phyloP scores from a whole-genome alignment of 2,888 invertebrate species.

The Cetonia aurata region DNA sequence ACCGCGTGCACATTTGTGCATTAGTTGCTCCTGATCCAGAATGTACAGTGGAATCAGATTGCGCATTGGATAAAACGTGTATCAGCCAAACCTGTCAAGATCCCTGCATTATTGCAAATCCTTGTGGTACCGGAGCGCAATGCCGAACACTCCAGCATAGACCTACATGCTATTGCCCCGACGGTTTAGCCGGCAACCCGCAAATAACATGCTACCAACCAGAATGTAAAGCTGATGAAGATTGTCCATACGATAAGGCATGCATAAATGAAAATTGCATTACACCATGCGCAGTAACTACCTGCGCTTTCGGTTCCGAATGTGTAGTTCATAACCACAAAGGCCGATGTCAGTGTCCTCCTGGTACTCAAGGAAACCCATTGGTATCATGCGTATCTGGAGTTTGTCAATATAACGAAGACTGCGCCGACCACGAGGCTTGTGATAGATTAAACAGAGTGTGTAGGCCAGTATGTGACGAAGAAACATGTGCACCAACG shows the following conservation, averaged over 20 bases:
- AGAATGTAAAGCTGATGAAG: conserved; percentile 82
- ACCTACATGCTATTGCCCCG: conserved; percentile 86
- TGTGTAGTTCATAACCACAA: conserved; percentile 82
- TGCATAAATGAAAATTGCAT: conserved; percentile 85
- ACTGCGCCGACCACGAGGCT: conserved; percentile 86
- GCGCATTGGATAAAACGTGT: conserved; percentile 83
- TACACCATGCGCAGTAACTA: conserved; percentile 78
- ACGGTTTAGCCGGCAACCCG: conserved; percentile 90
- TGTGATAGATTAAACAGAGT: conserved; percentile 87
- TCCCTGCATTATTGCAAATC: conserved; percentile 81
- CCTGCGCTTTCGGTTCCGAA: conserved; percentile 84
- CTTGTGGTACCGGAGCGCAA: conserved; percentile 85
- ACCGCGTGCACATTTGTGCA: conserved; percentile 19
- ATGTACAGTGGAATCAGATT: conserved; percentile 81
- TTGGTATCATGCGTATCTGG: conserved; percentile 84
- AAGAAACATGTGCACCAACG: conserved; percentile 83
- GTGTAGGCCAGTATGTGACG: conserved; percentile 85
- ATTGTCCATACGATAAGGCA: conserved; percentile 87
- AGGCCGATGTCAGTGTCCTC: conserved; percentile 85
- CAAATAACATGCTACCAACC: conserved; percentile 87
- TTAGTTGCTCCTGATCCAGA: conserved; percentile 71
- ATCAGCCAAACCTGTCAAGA: conserved; percentile 83
- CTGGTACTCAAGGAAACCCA: conserved; percentile 88
- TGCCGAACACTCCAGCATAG: conserved; percentile 84
- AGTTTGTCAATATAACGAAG: conserved; percentile 89